Conservation (phyloP, 2,888 invertebrate genomes). For the Drosophila prostipennis region DNA sequence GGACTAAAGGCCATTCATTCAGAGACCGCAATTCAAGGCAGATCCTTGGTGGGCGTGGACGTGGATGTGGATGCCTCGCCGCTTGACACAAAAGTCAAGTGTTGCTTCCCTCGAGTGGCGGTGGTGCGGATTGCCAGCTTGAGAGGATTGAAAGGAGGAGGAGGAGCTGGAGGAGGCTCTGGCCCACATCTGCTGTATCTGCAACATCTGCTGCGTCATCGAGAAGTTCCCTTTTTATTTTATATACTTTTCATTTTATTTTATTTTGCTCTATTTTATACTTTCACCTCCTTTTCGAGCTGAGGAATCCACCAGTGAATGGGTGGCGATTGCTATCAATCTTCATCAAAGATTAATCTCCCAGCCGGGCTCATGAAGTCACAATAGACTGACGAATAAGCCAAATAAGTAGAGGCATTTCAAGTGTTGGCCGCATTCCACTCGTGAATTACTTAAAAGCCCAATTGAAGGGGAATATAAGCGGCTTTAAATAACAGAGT, state of each 20-base stretch:
- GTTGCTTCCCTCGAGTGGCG: slow-evolving; percentile 68
- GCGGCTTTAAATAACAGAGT: slow-evolving; percentile 27
- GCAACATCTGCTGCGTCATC: slow-evolving; percentile 60
- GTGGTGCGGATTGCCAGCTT: slow-evolving; percentile 54
- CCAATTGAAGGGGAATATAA: background rate
- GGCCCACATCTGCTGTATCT: slow-evolving; percentile 23
- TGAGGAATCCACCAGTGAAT: slow-evolving; percentile 20
- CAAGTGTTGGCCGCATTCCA: slow-evolving; percentile 13
- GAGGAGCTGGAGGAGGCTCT: slow-evolving; percentile 15
- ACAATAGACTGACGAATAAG: slow-evolving; percentile 36
- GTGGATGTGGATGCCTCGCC: slow-evolving; percentile 24
- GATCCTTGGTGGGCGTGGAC: slow-evolving; percentile 27
- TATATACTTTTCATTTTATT: slow-evolving; percentile 25
- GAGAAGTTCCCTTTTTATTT: slow-evolving; percentile 39
- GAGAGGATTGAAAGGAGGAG: slow-evolving; percentile 10
- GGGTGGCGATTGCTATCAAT: slow-evolving; percentile 59
- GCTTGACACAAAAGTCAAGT: slow-evolving; percentile 79
- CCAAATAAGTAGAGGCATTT: slow-evolving; percentile 16
- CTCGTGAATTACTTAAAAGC: slow-evolving; percentile 26
- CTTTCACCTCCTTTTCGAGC: slow-evolving; percentile 20
- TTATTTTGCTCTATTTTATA: slow-evolving; percentile 41
- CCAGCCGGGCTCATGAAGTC: slow-evolving; percentile 9
- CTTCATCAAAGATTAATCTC: slow-evolving; percentile 56
- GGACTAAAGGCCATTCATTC: slow-evolving; percentile 43
- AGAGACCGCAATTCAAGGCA: slow-evolving; percentile 48